Base-by-base conservation (phyloP, 2,888 invertebrate genomes). In the Seira musarum region DNA sequence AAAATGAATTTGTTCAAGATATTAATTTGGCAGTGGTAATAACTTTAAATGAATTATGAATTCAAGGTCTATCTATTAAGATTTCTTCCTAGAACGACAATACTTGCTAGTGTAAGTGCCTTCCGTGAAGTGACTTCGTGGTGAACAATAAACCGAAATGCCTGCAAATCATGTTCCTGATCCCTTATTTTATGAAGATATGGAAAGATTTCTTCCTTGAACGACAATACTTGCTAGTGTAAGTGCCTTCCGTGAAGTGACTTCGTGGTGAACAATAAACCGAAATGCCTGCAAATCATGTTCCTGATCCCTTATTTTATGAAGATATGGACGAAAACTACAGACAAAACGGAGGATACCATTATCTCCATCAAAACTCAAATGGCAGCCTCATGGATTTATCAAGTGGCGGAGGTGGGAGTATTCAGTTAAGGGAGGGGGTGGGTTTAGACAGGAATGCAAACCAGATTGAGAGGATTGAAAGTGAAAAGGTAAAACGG, bases 81-180 rank as follows among this genome's bases (percentile, higher is more conserved):
- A n/a, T n/a, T n/a, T n/a, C n/a, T n/a, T n/a, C n/a, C n/a, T n/a
- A n/a, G n/a, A n/a, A n/a, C n/a, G n/a, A n/a, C n/a, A n/a, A n/a
- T n/a, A n/a, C n/a, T n/a, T n/a, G n/a, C n/a, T n/a, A n/a, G n/a
- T n/a, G n/a, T n/a, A n/a, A n/a, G n/a, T n/a, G n/a, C n/a, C n/a
- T n/a, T n/a, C n/a, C n/a, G n/a, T n/a, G n/a, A n/a, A n/a, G n/a
- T n/a, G n/a, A n/a, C n/a, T n/a, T n/a, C n/a, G n/a, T n/a, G n/a
- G 46, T 6, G 13, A 46, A 46, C 6, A 46, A 46, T 46, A 10
- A 46, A 46, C 35, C n/a, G n/a, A 21, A 25, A 78, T 78, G 78
- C 78, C 78, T 61, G 78, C 66, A 21, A 78, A 66, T n/a, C 77
- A 77, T 57, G 65, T 77, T 57, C 61, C 78, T 25, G 78, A 78